phyloP scores from a whole-genome alignment of 2,888 invertebrate genomes.

The Apodemia zela region DNA sequence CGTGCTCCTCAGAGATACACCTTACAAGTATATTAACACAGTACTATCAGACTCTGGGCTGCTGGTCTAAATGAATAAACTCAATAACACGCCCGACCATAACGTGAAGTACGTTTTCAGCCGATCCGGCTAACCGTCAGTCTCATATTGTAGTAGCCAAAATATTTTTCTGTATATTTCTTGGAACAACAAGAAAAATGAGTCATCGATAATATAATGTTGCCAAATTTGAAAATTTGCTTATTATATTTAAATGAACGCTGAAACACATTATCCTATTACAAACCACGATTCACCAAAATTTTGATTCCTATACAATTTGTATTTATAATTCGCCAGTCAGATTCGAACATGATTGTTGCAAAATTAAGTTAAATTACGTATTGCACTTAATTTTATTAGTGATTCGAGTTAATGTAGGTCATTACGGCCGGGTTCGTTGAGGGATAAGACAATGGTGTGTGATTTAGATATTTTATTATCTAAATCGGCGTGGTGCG shows the following conservation, averaged over 20 bases:
- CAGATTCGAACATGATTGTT: constrained; percentile 66
- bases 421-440: constrained; percentile 62
- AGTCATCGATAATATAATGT: not conserved
- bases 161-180: too few relatives aligned
- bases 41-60: too few relatives aligned
- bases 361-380: constrained; percentile 72
- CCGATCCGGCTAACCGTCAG: too few relatives aligned
- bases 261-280: constrained; percentile 31
- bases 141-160: too few relatives aligned
- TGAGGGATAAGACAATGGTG: constrained; percentile 51
- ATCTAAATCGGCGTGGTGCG: constrained; percentile 67
- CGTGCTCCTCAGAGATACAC: constrained; percentile 17
- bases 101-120: too few relatives aligned
- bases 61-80: too few relatives aligned
- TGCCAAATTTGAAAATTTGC: not conserved
- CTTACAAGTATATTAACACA: too few relatives aligned
- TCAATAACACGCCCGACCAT: too few relatives aligned
- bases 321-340: constrained; percentile 49
- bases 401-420: constrained; percentile 68
- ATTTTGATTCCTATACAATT: constrained; percentile 47
- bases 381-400: constrained; percentile 71
- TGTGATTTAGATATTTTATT: constrained; percentile 79
- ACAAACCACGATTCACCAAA: constrained; percentile 40
- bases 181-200: too few relatives aligned
- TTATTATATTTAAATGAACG: not conserved